Base-by-base conservation (phyloP, 2,797 vertebrate genomes). In the Sebastes jordani region DNA sequence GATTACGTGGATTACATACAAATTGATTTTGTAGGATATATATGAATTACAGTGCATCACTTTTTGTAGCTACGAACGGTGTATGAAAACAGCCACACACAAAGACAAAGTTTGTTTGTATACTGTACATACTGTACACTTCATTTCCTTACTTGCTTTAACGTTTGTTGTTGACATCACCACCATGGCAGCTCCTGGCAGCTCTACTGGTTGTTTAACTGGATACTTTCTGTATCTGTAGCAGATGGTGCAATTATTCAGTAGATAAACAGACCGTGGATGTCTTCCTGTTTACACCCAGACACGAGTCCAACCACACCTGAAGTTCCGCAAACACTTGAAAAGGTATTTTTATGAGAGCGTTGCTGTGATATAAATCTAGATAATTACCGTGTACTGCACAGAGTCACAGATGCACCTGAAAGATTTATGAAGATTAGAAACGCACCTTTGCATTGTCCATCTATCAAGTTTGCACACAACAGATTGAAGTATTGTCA, bases 331-430 rank as follows among this genome's bases (percentile, higher is more conserved):
- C 22, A 63, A 23, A 23, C 11, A 4, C 55, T 46, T 66, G 23
- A 72, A 71, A 80, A 49, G 65, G 60, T 52, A 30, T 82, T 81
- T 86, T 84, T 84, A 73, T 22, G 22, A 1, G 18, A 1, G 7
- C 2, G 0, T 62, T 46, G 30, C 49, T 46, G 38, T 56, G 16
- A 71, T 52, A 80, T 56, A 68, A 71, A 84, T 70, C 16, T 10
- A 32, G 25, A 78, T 85, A 85, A 90, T 84, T 71, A 65, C 11
- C 9, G 66, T 11, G 58, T 22, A 13, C 14, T 5, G 1, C 22
- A 13, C 10, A 23, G 25, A 54, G 36, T 27, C 55, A 52, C 20
- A 76, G 4, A 8, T 63, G 36, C 70, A 61, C 20, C 60, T 83
- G 84, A 66, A 30, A 76, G 29, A 65, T 87, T 86, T 64, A 77